A percentile compares a stretch with the other conserved stretches of the same genome.
Evolutionary conservation across 2,888 invertebrate genomes (phyloP).

Genomic region (Dusona sp.): DNA sequence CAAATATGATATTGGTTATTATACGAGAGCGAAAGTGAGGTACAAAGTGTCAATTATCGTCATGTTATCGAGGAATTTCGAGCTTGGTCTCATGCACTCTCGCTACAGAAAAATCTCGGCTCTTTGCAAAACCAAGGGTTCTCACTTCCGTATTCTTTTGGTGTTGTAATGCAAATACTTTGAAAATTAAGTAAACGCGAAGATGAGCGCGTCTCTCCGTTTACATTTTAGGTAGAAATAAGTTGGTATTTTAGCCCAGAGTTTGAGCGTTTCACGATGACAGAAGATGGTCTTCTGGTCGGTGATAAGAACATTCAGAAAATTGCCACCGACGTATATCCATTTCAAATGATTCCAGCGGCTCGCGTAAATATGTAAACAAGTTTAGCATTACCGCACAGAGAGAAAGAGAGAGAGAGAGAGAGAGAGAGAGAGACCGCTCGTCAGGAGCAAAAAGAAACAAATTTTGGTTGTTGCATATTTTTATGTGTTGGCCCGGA

Average conservation of each 20-base stretch:
- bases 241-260: conserved; percentile 9
- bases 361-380: conserved; percentile 63
- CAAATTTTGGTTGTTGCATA: conserved; percentile 43
- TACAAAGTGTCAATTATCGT: too few species aligned
- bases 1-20: too few species aligned
- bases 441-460: neutral
- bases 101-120: neutral
- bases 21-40: too few species aligned
- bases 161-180: conserved; percentile 64
- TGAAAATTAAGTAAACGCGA: conserved; percentile 44
- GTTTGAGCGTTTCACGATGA: conserved; percentile 7
- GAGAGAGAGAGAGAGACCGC: neutral
- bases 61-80: too few species aligned
- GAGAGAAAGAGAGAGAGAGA: neutral
- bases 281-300: conserved; percentile 35
- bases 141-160: conserved; percentile 3
- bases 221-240: conserved; percentile 17
- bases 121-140: conserved; percentile 30
- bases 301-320: conserved; percentile 51
- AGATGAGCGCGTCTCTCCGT: conserved; percentile 37
- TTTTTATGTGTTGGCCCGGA: conserved; percentile 43
- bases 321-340: conserved; percentile 44
- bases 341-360: conserved; percentile 49
- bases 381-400: conserved; percentile 54
- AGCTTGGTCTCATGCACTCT: too few species aligned